These are phyloP conservation scores for Aix galericulata DNA, from an alignment of 2,113 vertebrate genomes.

Conservation along the genomic window DNA sequence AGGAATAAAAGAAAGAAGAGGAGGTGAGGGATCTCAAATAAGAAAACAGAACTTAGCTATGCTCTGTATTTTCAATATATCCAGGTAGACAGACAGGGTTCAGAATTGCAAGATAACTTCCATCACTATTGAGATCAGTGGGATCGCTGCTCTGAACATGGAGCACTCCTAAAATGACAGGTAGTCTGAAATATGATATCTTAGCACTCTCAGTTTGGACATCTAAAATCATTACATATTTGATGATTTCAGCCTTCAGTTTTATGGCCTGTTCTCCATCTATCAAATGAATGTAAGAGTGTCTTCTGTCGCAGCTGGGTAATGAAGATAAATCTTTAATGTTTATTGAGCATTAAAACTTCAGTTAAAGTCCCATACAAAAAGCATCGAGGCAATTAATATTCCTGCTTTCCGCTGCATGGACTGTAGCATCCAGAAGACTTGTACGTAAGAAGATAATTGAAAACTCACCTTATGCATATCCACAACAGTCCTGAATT, in stretches of 20 bases:
- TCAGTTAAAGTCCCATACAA: slow-evolving; percentile 37
- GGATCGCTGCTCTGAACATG: background rate
- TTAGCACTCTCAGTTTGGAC: background rate
- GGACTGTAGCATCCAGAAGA: slow-evolving; percentile 34
- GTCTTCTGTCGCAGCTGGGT: slow-evolving; percentile 49
- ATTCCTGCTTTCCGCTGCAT: slow-evolving; percentile 18
- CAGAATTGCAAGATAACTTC: background rate
- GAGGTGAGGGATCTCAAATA: background rate
- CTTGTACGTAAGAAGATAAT: background rate
- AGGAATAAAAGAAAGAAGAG: background rate
- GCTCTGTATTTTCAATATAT: background rate
- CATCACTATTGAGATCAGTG: background rate
- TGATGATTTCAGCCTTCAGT: slow-evolving; percentile 56
- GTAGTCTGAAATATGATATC: slow-evolving; percentile 16
- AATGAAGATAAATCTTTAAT: slow-evolving; percentile 64
- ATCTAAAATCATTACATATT: slow-evolving; percentile 33
- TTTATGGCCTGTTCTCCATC: slow-evolving; percentile 56
- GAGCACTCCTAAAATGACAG: background rate
- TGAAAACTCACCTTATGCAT: slow-evolving; percentile 9
- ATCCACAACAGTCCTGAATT: background rate
- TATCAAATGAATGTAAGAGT: slow-evolving; percentile 32
- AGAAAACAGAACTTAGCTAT: background rate
- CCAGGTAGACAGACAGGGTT: background rate
- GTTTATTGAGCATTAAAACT: slow-evolving; percentile 60
- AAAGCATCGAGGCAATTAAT: slow-evolving; percentile 61